Percentiles rank a stretch among this genome's conserved stretches.
Evolutionary conservation across 1,140 invertebrate species (phyloP).

Genomic region (Bombus pyrosoma): DNA sequence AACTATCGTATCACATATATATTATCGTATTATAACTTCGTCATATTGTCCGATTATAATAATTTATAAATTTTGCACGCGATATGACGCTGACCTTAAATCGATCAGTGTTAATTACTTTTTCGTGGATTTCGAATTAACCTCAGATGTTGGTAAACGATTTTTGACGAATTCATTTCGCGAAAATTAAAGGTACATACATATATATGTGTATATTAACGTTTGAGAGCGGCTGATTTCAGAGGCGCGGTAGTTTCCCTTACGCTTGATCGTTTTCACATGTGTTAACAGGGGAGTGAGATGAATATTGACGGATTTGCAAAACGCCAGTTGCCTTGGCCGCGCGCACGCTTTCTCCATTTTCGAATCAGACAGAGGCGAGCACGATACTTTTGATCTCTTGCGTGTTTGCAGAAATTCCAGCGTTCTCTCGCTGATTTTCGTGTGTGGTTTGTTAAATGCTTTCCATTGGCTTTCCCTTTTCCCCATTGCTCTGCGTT

Average conservation of each 20-base stretch:
- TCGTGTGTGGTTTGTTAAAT: conserved; percentile 21
- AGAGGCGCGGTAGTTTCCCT: not conserved
- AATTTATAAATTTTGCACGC: too few species aligned
- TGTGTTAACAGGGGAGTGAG: conserved; percentile 8
- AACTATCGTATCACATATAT: too few species aligned
- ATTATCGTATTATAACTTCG: too few species aligned
- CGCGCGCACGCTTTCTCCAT: not conserved
- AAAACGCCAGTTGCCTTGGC: conserved; percentile 24
- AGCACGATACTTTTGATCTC: conserved; percentile 37
- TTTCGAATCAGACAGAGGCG: conserved; percentile 7
- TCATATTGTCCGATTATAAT: too few species aligned
- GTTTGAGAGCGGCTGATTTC: conserved; percentile 7
- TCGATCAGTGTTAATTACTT: conserved; percentile 30
- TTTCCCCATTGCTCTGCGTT: too few species aligned
- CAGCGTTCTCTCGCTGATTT: not conserved
- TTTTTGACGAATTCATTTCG: conserved; percentile 22
- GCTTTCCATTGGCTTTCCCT: not conserved
- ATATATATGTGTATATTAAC: conserved; percentile 3
- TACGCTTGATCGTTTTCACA: conserved; percentile 1
- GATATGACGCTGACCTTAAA: conserved; percentile 14
- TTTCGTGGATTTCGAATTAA: not conserved
- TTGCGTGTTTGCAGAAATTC: conserved; percentile 42
- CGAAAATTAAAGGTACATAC: conserved; percentile 26
- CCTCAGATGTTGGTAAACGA: conserved; percentile 10
- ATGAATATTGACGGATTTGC: conserved; percentile 50